phyloP scores from a whole-genome alignment of 2,888 invertebrate genomes.

The Tipula lateralis region DNA sequence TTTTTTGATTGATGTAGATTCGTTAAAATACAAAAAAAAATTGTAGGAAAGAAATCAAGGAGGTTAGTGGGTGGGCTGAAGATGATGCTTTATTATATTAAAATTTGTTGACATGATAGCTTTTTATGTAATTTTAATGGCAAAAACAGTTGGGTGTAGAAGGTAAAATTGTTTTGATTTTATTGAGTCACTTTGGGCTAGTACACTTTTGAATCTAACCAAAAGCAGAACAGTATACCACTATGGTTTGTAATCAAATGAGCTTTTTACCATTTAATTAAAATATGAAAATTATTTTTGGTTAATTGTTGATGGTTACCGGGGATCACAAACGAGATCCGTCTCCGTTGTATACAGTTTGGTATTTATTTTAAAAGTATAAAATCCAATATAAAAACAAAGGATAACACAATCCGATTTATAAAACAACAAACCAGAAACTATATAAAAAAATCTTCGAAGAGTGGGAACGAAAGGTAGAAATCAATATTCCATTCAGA shows the following conservation, averaged over 20 bases:
- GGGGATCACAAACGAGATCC: not conserved
- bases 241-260: too few species aligned
- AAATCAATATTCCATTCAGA: constrained; percentile 6
- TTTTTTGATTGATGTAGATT: constrained; percentile 21
- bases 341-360: not conserved
- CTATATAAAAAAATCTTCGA: not conserved
- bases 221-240: too few species aligned
- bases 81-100: not conserved
- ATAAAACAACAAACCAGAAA: not conserved
- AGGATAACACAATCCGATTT: not conserved
- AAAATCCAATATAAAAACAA: not conserved
- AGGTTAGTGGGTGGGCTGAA: not conserved
- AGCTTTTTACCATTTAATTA: too few species aligned
- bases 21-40: not conserved
- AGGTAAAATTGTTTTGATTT: not conserved
- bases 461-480: not conserved
- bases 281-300: too few species aligned
- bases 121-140: constrained; percentile 1
- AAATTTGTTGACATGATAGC: constrained; percentile 19
- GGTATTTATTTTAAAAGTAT: not conserved
- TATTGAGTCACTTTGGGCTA: not conserved
- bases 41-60: not conserved
- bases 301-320: too few species aligned
- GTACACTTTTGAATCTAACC: not conserved
- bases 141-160: not conserved